Conservation (phyloP, 2,113 vertebrate species). For the Regulus satrapa region DNA sequence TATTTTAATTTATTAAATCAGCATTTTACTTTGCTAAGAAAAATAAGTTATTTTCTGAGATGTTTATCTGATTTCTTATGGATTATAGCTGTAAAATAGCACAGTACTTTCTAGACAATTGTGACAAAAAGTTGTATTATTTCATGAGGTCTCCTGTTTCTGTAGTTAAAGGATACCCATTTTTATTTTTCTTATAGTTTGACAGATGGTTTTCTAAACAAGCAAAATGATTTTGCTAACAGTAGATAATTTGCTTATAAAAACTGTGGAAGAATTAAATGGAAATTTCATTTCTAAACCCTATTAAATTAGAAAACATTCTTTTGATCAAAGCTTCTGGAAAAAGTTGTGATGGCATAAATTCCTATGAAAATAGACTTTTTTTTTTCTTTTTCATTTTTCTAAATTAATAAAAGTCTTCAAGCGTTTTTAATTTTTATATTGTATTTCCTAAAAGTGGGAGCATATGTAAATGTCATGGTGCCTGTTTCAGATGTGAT, state of each 20-base stretch:
- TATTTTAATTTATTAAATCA: not conserved
- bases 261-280: not conserved
- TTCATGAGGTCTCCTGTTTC: not conserved
- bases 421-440: not conserved
- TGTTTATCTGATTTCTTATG: not conserved
- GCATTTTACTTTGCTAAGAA: not conserved
- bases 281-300: not conserved
- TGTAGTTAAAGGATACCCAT: not conserved
- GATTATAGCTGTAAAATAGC: not conserved
- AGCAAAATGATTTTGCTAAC: not conserved
- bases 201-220: not conserved
- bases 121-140: not conserved
- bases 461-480: not conserved
- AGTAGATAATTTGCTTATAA: not conserved
- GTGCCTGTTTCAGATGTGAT: not conserved
- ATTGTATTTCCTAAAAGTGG: not conserved
- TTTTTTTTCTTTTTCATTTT: not conserved
- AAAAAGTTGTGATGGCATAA: not conserved
- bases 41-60: not conserved
- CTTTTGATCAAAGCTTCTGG: not conserved
- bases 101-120: not conserved
- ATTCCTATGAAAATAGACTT: not conserved
- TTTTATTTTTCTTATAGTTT: not conserved
- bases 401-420: not conserved
- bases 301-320: not conserved